Conservation (phyloP, 2,113 vertebrate genomes). For the chimpanzee (Pan troglodytes) region NHGRI_mPanTro3-v2.1_pri NC_072411.2:63220501-63221000, state of each 20-base stretch:
- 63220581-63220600: neutral
- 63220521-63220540: neutral
- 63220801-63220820: slow-evolving; percentile 20
- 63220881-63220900: slow-evolving; percentile 29
- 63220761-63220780: neutral
- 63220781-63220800: slow-evolving; percentile 25
- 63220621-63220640: neutral
- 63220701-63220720: slow-evolving; percentile 1
- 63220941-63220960: slow-evolving; percentile 19
- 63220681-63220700: neutral
- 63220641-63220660: slow-evolving; percentile 14
- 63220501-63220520: neutral
- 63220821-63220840: slow-evolving; percentile 39
- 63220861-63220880: neutral
- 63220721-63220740: neutral
- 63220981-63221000: slow-evolving; percentile 34
- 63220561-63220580: slow-evolving; percentile 36
- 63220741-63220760: slow-evolving; percentile 40
- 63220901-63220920: slow-evolving; percentile 16
- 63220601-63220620: slow-evolving; percentile 26
- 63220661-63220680: slow-evolving; percentile 12
- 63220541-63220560: slow-evolving; percentile 27
- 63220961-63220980: slow-evolving; percentile 12
- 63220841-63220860: slow-evolving; percentile 3
- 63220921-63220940: neutral